These are phyloP conservation scores for Lepeophtheirus nordmannii DNA, from an alignment of 2,888 invertebrate genomes.

Conservation along the genomic window DNA sequence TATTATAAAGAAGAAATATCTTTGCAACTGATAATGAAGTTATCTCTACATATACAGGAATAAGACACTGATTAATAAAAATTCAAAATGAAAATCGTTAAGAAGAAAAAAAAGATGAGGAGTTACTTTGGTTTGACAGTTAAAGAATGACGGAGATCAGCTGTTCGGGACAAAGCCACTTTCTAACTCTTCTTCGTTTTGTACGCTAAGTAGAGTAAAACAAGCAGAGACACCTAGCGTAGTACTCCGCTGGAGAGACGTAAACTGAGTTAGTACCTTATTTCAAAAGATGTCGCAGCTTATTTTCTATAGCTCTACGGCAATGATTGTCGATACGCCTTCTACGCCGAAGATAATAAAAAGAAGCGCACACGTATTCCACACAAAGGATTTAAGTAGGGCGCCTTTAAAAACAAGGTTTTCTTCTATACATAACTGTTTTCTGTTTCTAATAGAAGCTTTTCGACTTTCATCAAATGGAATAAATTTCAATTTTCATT, in stretches of 20 bases:
- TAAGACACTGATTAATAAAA: neutral
- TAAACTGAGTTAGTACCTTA: no score
- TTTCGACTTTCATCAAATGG: no score
- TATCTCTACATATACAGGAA: neutral
- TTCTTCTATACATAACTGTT: no score
- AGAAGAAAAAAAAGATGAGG: neutral
- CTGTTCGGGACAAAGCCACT: constrained; percentile 6
- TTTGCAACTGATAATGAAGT: neutral
- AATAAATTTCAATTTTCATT: neutral
- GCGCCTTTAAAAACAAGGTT: no score
- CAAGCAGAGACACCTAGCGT: neutral
- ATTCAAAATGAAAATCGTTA: neutral
- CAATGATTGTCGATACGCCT: neutral
- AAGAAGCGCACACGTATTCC: neutral
- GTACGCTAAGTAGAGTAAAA: neutral
- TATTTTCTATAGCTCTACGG: no score
- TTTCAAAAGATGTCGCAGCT: no score
- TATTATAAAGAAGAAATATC: no score
- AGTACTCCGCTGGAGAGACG: neutral
- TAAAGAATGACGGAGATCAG: constrained; percentile 7
- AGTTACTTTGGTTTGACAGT: neutral
- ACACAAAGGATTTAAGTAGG: neutral
- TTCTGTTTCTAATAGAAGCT: no score
- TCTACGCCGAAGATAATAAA: neutral
- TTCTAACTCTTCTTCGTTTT: constrained; percentile 3